These are phyloP conservation scores for Hetaerina titia DNA, from an alignment of 2,888 invertebrate genomes.

Conservation along the genomic window DNA sequence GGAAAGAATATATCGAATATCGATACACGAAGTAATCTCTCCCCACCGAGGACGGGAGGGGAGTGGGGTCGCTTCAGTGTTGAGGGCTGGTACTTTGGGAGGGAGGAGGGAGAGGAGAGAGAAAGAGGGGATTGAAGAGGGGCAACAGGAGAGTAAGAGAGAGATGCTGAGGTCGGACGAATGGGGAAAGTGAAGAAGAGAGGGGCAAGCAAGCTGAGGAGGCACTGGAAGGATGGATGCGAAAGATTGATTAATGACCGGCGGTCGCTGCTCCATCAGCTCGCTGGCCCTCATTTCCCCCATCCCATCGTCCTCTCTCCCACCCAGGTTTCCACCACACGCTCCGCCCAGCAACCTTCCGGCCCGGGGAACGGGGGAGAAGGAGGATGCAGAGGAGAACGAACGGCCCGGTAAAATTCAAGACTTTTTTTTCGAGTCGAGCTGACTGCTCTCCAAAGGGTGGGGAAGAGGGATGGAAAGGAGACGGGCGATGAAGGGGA, in stretches of 20 bases:
- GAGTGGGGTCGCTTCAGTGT: too few relatives aligned
- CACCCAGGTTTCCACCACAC: neutral
- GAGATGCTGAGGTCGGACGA: neutral
- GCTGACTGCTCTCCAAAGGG: neutral
- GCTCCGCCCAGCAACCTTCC: neutral
- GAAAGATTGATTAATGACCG: conserved; percentile 54
- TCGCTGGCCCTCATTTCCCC: neutral
- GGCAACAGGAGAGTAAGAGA: neutral
- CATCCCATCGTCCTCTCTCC: neutral
- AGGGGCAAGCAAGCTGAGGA: neutral
- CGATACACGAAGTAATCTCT: too few relatives aligned
- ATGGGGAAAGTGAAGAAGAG: neutral
- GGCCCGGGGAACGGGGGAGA: neutral
- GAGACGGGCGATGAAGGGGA: neutral
- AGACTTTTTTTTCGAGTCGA: neutral
- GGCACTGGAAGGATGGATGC: neutral
- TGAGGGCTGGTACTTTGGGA: neutral
- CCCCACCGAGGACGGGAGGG: too few relatives aligned
- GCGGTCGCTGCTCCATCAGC: neutral
- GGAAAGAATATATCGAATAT: too few relatives aligned
- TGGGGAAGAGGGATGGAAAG: neutral
- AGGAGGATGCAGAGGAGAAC: neutral
- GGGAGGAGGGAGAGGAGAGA: neutral
- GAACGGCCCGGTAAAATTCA: neutral
- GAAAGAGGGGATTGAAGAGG: neutral